phyloP scores from a whole-genome alignment of 2,888 invertebrate species.

The Cecidostiba fungosa region DNA sequence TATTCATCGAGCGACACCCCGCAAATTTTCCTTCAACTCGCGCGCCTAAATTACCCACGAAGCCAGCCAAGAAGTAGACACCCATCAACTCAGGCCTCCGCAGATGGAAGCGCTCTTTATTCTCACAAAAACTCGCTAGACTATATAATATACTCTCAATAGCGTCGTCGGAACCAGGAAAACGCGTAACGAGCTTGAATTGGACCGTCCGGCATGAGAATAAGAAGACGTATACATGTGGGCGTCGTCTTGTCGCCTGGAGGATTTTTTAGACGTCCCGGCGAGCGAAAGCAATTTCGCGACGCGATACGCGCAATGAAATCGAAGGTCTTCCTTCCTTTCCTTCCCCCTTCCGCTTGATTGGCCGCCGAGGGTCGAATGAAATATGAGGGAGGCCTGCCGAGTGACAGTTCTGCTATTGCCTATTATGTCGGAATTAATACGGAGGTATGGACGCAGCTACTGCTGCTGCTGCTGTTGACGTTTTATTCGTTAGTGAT shows the following conservation, averaged over 20 bases:
- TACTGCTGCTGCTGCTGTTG: not conserved
- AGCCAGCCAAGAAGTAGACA: not conserved
- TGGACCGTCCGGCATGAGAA: constrained; percentile 28
- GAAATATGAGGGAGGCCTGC: not conserved
- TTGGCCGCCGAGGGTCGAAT: constrained; percentile 6
- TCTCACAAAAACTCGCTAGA: not conserved
- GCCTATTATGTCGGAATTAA: constrained; percentile 2
- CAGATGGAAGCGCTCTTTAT: too few relatives aligned
- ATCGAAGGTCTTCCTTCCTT: not conserved
- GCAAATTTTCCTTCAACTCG: too few relatives aligned
- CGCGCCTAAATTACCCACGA: too few relatives aligned
- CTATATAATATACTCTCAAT: not conserved
- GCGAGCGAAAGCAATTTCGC: constrained; percentile 22
- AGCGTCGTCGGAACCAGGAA: not conserved
- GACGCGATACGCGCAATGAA: constrained; percentile 14
- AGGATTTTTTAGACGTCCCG: not conserved
- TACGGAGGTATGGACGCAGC: not conserved
- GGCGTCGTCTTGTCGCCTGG: not conserved
- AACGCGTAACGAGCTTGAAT: constrained; percentile 38
- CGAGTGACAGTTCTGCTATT: constrained; percentile 18
- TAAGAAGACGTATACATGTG: not conserved
- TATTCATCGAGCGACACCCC: too few relatives aligned
- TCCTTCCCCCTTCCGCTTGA: not conserved
- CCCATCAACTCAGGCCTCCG: not conserved
- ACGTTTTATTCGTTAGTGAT: not conserved